phyloP scores from a whole-genome alignment of 2,797 vertebrate species.

The Muscicapa striata region DNA sequence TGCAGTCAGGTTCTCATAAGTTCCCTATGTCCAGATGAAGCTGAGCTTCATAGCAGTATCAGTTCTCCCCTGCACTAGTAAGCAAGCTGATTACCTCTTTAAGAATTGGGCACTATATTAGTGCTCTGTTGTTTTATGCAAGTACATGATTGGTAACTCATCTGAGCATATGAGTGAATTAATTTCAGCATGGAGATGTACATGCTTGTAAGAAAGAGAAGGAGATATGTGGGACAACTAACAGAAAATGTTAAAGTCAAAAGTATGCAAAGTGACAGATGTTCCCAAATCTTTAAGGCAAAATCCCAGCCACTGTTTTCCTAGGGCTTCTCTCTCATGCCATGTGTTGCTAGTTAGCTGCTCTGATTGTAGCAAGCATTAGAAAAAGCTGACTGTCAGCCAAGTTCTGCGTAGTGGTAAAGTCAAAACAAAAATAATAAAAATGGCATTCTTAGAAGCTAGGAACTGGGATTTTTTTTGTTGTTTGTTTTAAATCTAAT shows the following conservation, averaged over 20 bases:
- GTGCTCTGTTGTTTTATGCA: not conserved
- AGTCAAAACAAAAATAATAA: constrained; percentile 18
- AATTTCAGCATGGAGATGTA: not conserved
- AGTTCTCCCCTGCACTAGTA: not conserved
- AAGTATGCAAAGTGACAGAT: not conserved
- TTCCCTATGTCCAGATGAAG: not conserved
- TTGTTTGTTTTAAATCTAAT: not conserved
- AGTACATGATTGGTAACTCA: not conserved
- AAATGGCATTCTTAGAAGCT: not conserved
- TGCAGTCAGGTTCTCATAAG: not conserved
- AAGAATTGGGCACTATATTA: not conserved
- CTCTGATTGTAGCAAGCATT: constrained; percentile 46
- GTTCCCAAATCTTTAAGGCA: constrained; percentile 44
- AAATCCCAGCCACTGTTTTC: constrained; percentile 39
- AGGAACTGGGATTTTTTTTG: not conserved
- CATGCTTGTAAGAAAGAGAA: not conserved
- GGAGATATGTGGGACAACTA: not conserved
- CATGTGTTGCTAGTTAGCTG: constrained; percentile 66
- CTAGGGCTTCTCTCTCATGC: constrained; percentile 9
- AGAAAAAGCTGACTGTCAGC: constrained; percentile 53
- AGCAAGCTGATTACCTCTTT: not conserved
- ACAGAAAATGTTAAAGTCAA: not conserved
- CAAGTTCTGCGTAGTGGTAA: constrained; percentile 20
- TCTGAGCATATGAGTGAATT: rapidly evolving
- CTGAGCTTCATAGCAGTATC: not conserved